These are phyloP conservation scores for Dinothrombium tinctorium DNA, from an alignment of 1,140 invertebrate genomes.

Conservation along the genomic window DNA sequence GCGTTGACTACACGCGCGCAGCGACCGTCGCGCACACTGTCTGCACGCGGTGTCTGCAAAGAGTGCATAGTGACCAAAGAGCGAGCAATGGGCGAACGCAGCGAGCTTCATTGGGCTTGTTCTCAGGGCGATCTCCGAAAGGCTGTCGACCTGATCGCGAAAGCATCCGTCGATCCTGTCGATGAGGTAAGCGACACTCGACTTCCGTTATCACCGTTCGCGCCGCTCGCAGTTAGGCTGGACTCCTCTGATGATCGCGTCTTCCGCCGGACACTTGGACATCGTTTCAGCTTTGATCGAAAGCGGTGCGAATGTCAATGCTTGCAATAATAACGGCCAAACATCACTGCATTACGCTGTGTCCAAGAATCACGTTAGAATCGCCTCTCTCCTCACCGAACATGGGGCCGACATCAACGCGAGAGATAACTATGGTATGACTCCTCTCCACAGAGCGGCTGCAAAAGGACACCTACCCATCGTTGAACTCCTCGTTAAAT, in stretches of 20 bases:
- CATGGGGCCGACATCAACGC: constrained; percentile 2
- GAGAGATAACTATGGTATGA: constrained; percentile 41
- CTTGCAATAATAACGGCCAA: constrained; percentile 15
- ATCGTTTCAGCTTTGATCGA: constrained; percentile 30
- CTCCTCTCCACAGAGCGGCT: constrained; percentile 63
- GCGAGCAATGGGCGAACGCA: too few relatives aligned
- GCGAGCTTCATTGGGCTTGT: constrained; percentile 3
- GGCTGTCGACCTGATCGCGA: not conserved
- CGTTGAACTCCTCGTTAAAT: constrained; percentile 55
- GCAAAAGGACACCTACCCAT: constrained; percentile 64
- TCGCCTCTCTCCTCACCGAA: constrained; percentile 6
- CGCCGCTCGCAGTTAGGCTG: constrained; percentile 31
- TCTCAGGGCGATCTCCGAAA: constrained; percentile 5
- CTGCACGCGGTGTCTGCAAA: too few relatives aligned
- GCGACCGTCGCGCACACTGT: too few relatives aligned
- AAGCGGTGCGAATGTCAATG: constrained; percentile 23
- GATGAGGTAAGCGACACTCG: constrained; percentile 1
- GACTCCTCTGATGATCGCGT: constrained; percentile 56
- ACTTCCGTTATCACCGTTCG: not conserved
- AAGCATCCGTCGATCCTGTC: not conserved
- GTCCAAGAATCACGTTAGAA: constrained; percentile 36
- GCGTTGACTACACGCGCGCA: too few relatives aligned
- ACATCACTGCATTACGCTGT: constrained; percentile 50
- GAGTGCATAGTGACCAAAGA: too few relatives aligned
- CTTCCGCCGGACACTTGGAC: constrained; percentile 42